Evolutionary conservation across 2,888 invertebrate genomes (phyloP).

Genomic region (Argynnis bischoffii): DNA sequence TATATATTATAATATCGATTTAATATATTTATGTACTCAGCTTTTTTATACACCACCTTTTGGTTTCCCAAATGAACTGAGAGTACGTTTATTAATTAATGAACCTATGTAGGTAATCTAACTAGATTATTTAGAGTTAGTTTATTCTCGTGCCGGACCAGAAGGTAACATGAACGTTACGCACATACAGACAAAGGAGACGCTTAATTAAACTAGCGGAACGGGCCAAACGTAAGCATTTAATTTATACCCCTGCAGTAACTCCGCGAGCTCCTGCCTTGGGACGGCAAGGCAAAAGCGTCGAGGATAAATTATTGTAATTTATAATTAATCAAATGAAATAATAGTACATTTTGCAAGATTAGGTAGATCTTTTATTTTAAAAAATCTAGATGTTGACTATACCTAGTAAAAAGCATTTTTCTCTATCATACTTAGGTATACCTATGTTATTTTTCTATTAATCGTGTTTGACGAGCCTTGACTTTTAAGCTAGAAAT

Average conservation of each 20-base stretch:
- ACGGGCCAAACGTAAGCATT: constrained; percentile 81
- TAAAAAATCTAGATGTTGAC: too few relatives aligned
- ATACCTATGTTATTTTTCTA: too few relatives aligned
- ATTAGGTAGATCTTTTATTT: too few relatives aligned
- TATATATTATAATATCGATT: not conserved
- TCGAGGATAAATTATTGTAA: constrained; percentile 13
- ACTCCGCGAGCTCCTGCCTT: constrained; percentile 71
- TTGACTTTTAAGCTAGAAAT: too few relatives aligned
- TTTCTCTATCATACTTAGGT: too few relatives aligned
- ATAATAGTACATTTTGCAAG: not conserved
- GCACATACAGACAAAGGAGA: constrained; percentile 77
- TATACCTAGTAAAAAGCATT: too few relatives aligned
- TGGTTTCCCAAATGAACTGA: not conserved
- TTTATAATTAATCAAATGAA: not conserved
- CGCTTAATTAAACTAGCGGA: constrained; percentile 81
- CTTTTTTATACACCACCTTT: not conserved
- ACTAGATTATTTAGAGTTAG: constrained; percentile 22
- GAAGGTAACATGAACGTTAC: constrained; percentile 71
- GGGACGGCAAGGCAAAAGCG: constrained; percentile 53
- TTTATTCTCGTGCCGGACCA: constrained; percentile 51
- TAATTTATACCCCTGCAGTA: constrained; percentile 82
- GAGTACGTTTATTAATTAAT: constrained; percentile 6
- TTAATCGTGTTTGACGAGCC: too few relatives aligned
- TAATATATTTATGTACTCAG: not conserved
- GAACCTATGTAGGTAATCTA: constrained; percentile 17